phyloP scores from a whole-genome alignment of 2,113 vertebrate species.

The human (Homo sapiens) region GRCh38 chr7:16549001-16549500 shows the following conservation, averaged over 20 bases:
- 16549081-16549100: neutral
- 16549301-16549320: neutral
- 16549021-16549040: neutral
- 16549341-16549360: neutral
- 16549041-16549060: neutral
- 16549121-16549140: neutral
- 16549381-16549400: neutral
- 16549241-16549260: neutral
- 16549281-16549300: neutral
- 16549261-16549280: neutral
- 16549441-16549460: neutral
- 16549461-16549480: neutral
- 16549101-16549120: neutral
- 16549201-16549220: neutral
- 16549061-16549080: neutral
- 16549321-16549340: neutral
- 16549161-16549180: neutral
- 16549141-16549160: neutral
- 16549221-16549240: neutral
- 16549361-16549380: constrained; percentile 5
- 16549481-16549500: neutral
- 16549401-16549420: neutral
- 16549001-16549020: neutral
- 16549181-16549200: neutral
- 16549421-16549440: neutral